A percentile compares a stretch with the other conserved stretches of the same genome.
These are phyloP conservation scores for Pomatostomus ruficeps DNA, from an alignment of 2,113 vertebrate species.

Conservation along the genomic window DNA sequence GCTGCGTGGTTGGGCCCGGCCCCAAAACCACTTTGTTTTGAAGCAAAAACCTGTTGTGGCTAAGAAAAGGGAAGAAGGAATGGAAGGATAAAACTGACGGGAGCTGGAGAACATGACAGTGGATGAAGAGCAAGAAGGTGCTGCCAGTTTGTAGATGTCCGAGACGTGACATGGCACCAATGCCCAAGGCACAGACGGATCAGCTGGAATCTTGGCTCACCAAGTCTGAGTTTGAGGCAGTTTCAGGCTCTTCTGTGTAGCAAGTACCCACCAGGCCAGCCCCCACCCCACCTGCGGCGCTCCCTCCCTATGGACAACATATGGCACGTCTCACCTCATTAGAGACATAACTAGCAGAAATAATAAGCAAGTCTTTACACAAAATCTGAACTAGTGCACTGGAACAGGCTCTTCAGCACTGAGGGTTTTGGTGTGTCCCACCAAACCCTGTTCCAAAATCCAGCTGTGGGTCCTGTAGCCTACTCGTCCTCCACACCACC, in stretches of 20 bases:
- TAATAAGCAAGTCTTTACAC: constrained; percentile 30
- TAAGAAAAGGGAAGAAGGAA: neutral
- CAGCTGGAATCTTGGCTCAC: neutral
- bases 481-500: fast-evolving
- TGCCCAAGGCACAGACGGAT: fast-evolving
- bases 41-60: neutral
- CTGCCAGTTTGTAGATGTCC: fast-evolving
- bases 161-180: neutral
- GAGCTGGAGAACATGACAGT: neutral
- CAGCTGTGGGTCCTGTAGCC: neutral
- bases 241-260: neutral
- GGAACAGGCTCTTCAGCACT: neutral
- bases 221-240: neutral
- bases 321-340: constrained; percentile 58
- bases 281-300: neutral
- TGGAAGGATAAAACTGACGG: fast-evolving
- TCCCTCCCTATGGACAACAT: constrained; percentile 46
- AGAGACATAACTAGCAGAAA: constrained; percentile 55
- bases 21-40: neutral
- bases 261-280: neutral
- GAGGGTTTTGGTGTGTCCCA: neutral
- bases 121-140: neutral
- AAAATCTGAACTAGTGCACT: neutral
- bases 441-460: neutral
- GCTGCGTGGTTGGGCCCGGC: fast-evolving